Percentiles rank a stretch among this genome's conserved stretches.
These are phyloP conservation scores for Cryptus viduatorius DNA, from an alignment of 2,888 invertebrate genomes.

Conservation along the genomic window DNA sequence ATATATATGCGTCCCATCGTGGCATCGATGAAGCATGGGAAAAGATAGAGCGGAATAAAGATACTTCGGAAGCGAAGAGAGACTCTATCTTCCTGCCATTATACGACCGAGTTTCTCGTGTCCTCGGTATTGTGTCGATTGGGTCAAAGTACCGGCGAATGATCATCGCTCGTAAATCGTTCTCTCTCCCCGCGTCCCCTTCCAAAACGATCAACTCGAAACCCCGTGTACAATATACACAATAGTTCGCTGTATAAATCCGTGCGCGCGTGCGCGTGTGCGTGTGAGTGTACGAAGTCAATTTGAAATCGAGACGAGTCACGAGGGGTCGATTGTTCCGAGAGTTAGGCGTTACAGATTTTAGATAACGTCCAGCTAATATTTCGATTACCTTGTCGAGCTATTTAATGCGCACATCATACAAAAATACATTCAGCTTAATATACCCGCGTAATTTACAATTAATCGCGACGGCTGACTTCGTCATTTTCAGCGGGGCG, in stretches of 20 bases:
- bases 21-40: slow-evolving; percentile 65
- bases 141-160: slow-evolving; percentile 66
- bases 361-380: slow-evolving; percentile 66
- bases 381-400: slow-evolving; percentile 61
- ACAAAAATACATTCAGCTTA: slow-evolving; percentile 3
- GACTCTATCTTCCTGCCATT: slow-evolving; percentile 66
- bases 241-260: not conserved
- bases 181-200: not conserved
- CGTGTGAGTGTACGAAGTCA: slow-evolving; percentile 48
- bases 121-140: slow-evolving; percentile 66
- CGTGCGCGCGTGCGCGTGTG: not conserved
- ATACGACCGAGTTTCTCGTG: slow-evolving; percentile 62
- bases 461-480: slow-evolving; percentile 77
- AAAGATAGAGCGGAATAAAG: slow-evolving; percentile 43
- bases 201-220: slow-evolving; percentile 44
- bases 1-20: slow-evolving; percentile 39
- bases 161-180: slow-evolving; percentile 67
- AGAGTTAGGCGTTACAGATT: slow-evolving; percentile 49
- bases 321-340: slow-evolving; percentile 4
- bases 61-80: slow-evolving; percentile 42
- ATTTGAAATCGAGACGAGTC: slow-evolving; percentile 66
- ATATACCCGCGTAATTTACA: slow-evolving; percentile 47
- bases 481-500: slow-evolving; percentile 78
- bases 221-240: not conserved
- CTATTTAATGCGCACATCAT: slow-evolving; percentile 56